Evolutionary conservation across 2,113 vertebrate genomes (phyloP), one percentile per base, ranked within the genome.

Genomic region (Bufo bufo): DNA sequence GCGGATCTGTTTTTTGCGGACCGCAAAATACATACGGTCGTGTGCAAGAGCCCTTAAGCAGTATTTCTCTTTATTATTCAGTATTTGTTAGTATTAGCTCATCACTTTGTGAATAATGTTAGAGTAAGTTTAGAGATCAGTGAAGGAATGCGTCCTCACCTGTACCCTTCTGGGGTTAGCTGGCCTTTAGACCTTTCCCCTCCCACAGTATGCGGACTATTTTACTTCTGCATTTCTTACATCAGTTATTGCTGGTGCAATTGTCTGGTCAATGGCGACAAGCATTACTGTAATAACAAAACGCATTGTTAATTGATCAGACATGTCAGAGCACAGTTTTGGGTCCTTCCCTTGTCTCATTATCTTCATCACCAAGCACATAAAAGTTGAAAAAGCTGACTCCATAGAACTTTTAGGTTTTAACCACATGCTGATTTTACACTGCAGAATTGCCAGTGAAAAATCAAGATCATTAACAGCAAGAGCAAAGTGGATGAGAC

Each of bases 141-240:
- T 63, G n/a, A 85, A 77, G 58, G 84, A 85, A 85, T 85, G 72
- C 43, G n/a, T 59, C 16, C 43, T 65, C 19, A 9, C 33, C 72
- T 43, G 17, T 61, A 65, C 52, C 72, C 72, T 77, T 77, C 56
- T 61, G 58, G 74, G 84, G 47, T 61, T 77, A 77, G 72, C 74
- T 85, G 84, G 58, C 72, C 72, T 63, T 77, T 71, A 82, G 86
- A 82, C 86, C 78, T 87, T 82, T 82, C 23, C 23, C 65, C 77
- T 82, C 11, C 4, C 19, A 12, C 75, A 82, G 50, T 79, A 82
- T 82, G 78, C 50, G 3, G 85, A 86, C 33, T 59, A 82, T 87
- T 81, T 82, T 78, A 82, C 78, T 69, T 69, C 54, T 82, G 86
- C 52, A 69, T 54, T 45, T n/a, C 66, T 75, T 52, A 47, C 45